Conservation (phyloP, 2,113 vertebrate species). For the Archilochus colubris region DNA sequence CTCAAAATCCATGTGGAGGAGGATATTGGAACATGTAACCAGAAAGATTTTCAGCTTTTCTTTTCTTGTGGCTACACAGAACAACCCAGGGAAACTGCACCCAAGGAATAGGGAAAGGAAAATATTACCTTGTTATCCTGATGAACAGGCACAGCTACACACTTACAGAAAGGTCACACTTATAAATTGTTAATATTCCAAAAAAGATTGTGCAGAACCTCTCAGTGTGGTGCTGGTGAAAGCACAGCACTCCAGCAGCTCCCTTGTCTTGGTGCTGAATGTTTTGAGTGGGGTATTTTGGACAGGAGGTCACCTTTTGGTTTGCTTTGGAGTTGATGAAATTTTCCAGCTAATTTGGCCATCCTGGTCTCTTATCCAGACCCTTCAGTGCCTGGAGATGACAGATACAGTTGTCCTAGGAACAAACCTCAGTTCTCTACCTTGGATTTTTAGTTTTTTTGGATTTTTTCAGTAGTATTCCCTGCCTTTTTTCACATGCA, state of each 20-base stretch:
- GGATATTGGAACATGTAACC: neutral
- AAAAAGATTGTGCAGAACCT: neutral
- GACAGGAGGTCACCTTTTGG: neutral
- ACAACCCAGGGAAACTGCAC: neutral
- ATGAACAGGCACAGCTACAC: neutral
- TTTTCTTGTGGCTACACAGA: neutral
- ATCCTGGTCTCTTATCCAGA: neutral
- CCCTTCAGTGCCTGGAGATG: neutral
- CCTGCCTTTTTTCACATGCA: neutral
- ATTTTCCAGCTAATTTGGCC: neutral
- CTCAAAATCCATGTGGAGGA: neutral
- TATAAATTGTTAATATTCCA: neutral
- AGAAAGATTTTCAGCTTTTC: neutral
- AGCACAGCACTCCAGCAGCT: neutral
- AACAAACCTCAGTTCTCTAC: neutral
- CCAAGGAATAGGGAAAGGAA: neutral
- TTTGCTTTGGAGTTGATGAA: neutral
- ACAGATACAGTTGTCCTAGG: neutral
- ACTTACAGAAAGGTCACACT: neutral
- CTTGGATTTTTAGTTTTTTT: neutral
- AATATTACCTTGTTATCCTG: neutral
- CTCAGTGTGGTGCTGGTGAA: neutral
- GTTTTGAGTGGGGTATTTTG: neutral
- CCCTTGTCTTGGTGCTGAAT: neutral
- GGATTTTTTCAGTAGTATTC: neutral